Conservation (phyloP, 1,140 invertebrate genomes). For the Drosophila pallidifrons region DNA sequence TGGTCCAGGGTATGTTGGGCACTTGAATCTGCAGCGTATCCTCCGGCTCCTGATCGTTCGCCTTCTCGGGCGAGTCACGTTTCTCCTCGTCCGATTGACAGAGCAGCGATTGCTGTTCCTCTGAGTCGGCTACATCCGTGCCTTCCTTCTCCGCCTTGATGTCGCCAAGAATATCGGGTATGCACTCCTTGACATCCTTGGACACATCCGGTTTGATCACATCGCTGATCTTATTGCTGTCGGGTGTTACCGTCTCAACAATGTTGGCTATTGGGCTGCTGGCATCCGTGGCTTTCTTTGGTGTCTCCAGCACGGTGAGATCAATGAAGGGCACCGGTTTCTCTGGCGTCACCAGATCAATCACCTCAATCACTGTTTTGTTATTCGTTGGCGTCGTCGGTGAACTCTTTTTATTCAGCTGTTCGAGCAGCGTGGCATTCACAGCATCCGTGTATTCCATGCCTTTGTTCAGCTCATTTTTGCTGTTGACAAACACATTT, state of each 20-base stretch:
- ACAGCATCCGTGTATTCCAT: slow-evolving; percentile 83
- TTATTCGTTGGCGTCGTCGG: slow-evolving; percentile 76
- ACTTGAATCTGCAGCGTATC: slow-evolving; percentile 85
- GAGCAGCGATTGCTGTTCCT: slow-evolving; percentile 65
- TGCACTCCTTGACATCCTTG: slow-evolving; percentile 76
- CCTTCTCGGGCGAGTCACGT: slow-evolving; percentile 85
- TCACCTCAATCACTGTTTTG: slow-evolving; percentile 71
- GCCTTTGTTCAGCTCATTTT: slow-evolving; percentile 83
- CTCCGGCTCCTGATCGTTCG: slow-evolving; percentile 85
- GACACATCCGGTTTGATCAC: slow-evolving; percentile 73
- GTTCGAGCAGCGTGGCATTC: slow-evolving; percentile 76
- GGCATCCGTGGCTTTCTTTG: slow-evolving; percentile 52
- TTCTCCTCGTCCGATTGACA: slow-evolving; percentile 76
- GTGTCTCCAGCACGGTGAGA: slow-evolving; percentile 64
- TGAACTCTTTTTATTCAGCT: slow-evolving; percentile 63
- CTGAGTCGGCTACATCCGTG: slow-evolving; percentile 42
- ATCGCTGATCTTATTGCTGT: slow-evolving; percentile 79
- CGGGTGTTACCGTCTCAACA: slow-evolving; percentile 34
- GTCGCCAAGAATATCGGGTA: slow-evolving; percentile 78
- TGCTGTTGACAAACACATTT: slow-evolving; percentile 81
- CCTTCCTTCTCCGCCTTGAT: slow-evolving; percentile 60
- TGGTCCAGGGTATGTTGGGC: slow-evolving; percentile 88
- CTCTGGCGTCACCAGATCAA: slow-evolving; percentile 81
- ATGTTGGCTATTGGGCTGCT: slow-evolving; percentile 37
- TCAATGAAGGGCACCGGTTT: slow-evolving; percentile 75